These are phyloP conservation scores for Phenganax marumi DNA, from an alignment of 92 coral and sea anemone species.

Conservation along the genomic window DNA sequence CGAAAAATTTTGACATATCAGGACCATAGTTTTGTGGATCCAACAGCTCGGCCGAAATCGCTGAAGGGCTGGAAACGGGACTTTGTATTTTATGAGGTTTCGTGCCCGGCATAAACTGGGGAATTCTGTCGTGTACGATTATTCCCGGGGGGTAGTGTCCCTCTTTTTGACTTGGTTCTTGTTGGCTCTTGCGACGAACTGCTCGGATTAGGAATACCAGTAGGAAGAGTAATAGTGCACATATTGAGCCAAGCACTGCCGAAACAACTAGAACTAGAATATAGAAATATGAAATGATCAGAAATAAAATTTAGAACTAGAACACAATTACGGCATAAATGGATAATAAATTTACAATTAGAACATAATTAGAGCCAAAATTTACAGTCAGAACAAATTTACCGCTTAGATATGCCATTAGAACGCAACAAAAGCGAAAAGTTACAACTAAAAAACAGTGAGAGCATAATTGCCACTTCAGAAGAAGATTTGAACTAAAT, in stretches of 20 bases:
- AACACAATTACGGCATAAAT: not conserved
- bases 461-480: too few species aligned
- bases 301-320: not conserved
- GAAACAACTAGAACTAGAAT: constrained; percentile 28
- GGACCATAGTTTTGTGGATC: constrained; percentile 33
- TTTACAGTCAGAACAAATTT: too few species aligned
- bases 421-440: too few species aligned
- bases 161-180: not conserved
- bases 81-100: constrained; percentile 5
- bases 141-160: constrained; percentile 29
- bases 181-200: not conserved
- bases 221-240: constrained; percentile 13
- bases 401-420: too few species aligned
- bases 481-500: too few species aligned
- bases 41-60: constrained; percentile 23
- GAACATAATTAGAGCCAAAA: not conserved
- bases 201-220: constrained; percentile 32
- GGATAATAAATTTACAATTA: not conserved
- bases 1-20: constrained; percentile 39
- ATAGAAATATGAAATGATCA: not conserved
- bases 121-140: constrained; percentile 23
- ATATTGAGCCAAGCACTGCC: constrained; percentile 32
- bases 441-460: too few species aligned
- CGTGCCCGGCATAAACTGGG: constrained; percentile 32
- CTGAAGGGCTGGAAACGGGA: constrained; percentile 8